Conservation (phyloP, 2,888 invertebrate species). For the Hipparchia sbordonii region DNA sequence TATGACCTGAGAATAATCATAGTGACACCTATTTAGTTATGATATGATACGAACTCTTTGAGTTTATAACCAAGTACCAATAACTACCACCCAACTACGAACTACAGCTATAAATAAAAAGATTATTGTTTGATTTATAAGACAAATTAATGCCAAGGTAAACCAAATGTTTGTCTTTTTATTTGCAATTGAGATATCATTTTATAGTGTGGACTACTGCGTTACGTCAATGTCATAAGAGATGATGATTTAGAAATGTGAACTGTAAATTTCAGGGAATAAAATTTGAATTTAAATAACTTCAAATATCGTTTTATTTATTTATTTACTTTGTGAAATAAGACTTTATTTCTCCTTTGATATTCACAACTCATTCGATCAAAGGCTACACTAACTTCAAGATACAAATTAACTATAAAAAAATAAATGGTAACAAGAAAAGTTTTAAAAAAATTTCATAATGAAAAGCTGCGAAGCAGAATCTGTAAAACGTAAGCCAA, state of each 20-base stretch:
- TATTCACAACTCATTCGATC: conserved; percentile 5
- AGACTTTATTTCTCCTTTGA: conserved; percentile 6
- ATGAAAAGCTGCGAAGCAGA: conserved; percentile 23
- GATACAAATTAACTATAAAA: not conserved
- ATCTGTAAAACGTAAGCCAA: conserved; percentile 26
- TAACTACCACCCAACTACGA: conserved; percentile 1
- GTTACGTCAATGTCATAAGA: conserved; percentile 13
- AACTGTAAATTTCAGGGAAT: not conserved
- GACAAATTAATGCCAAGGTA: conserved; percentile 8
- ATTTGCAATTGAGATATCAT: conserved; percentile 6
- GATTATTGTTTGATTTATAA: not conserved
- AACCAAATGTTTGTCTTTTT: conserved; percentile 4
- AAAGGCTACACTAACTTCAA: not conserved
- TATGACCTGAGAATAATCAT: too few relatives aligned
- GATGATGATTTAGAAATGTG: not conserved
- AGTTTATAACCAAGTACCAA: not conserved
- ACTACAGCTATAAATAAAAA: conserved; percentile 10
- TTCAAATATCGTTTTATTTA: not conserved
- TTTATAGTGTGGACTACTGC: not conserved
- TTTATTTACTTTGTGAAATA: conserved; percentile 18
- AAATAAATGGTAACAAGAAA: conserved; percentile 22
- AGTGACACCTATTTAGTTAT: too few relatives aligned
- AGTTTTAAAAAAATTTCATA: not conserved
- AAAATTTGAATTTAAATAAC: not conserved
- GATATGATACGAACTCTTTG: not conserved